phyloP scores from a whole-genome alignment of 2,113 vertebrate species.

The Neogobius melanostomus region DNA sequence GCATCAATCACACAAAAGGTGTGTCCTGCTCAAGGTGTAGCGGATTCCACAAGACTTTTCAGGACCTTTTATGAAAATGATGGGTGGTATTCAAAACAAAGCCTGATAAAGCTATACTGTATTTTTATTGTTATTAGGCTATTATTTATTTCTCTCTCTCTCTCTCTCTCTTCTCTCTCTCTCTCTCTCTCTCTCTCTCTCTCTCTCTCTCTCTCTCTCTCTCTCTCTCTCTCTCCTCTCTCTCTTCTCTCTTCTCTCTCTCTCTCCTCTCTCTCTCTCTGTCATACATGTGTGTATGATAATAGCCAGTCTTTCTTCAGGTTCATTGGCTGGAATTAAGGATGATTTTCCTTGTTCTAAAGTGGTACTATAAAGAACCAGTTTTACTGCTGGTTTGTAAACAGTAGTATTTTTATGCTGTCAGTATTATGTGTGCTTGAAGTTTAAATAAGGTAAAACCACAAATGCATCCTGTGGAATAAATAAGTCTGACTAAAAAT shows the following conservation, averaged over 20 bases:
- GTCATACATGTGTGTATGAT: conserved; percentile 6
- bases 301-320: background rate
- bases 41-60: conserved; percentile 42
- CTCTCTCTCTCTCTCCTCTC: too few relatives aligned
- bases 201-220: too few relatives aligned
- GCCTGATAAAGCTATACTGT: conserved; percentile 17
- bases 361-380: conserved; percentile 12
- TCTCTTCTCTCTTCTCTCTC: too few relatives aligned
- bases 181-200: too few relatives aligned
- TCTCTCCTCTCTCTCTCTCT: background rate
- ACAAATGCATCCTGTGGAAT: conserved; percentile 8
- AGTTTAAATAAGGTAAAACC: conserved; percentile 14
- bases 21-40: conserved; percentile 63
- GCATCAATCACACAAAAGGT: conserved; percentile 51
- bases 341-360: conserved; percentile 11
- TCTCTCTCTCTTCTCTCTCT: too few relatives aligned
- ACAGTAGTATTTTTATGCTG: conserved; percentile 45
- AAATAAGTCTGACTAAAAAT: conserved; percentile 19
- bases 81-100: conserved; percentile 39
- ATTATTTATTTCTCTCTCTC: background rate
- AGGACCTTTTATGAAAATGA: conserved; percentile 35
- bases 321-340: conserved; percentile 13
- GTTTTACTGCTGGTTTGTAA: conserved; percentile 63
- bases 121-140: conserved; percentile 1
- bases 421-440: conserved; percentile 19